Evolutionary conservation across 2,888 invertebrate species (phyloP), one percentile per base, ranked within the genome.

Genomic region (Phengaris arion): DNA sequence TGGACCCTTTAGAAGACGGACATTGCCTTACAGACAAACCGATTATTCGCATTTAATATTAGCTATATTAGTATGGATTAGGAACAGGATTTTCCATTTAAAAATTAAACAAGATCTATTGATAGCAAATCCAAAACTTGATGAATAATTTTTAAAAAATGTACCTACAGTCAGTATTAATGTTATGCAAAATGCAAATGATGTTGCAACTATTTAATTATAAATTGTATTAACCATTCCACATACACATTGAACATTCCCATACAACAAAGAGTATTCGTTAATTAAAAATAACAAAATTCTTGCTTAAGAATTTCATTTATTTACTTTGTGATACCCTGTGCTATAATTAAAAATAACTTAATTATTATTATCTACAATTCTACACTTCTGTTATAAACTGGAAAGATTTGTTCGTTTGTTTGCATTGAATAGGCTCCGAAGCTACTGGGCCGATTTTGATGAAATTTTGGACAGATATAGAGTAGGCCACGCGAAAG

Each of bases 271-370:
- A 22, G 22, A 59, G 22, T 15, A 59, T 22, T 59, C 22, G 22
- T 22, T 59, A 59, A 59, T 59, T 59, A 59, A 59, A 59, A 59
- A 59, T 59, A 59, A 22, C 59, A 9, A 22, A 59, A 59, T 59
- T 59, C 22, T 59, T 59, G 59, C 59, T 59, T 59, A 59, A 9
- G 59, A 59, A 59, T 22, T 59, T 59, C 59, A 22, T 59, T 59
- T 10, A 59, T 59, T 59, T 10, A 4, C 22, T 59, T 59, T 59
- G 22, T 59, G 4, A 3, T 59, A 59, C 59, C 22, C 22, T 59
- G 59, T 9, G 22, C 59, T 59, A 59, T 59, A 10, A 59, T 59
- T 22, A 15, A n/a, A 57, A 57, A 57, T 59, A 59, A 22, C 59
- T 59, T 15, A 15, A 57, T 57, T n/a, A n/a, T 55, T 6, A n/a